These are phyloP conservation scores for Porites divaricata DNA, from an alignment of 92 coral and sea anemone genomes.

Conservation along the genomic window DNA sequence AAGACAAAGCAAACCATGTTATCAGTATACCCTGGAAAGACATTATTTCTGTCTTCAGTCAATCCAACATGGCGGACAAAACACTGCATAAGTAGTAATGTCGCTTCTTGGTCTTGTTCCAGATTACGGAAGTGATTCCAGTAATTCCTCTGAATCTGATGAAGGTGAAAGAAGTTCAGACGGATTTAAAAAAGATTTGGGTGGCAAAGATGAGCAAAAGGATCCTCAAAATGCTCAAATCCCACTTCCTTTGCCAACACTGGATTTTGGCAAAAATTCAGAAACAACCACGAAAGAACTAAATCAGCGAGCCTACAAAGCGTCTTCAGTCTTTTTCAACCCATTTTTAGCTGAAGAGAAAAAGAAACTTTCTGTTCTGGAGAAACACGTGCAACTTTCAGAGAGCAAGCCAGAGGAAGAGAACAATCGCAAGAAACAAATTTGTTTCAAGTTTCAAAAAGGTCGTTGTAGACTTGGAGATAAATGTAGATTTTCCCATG, in stretches of 20 bases:
- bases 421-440: conserved; percentile 65
- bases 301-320: conserved; percentile 63
- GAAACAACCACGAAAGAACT: conserved; percentile 51
- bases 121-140: conserved; percentile 71
- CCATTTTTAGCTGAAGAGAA: conserved; percentile 94
- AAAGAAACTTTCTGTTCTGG: conserved; percentile 82
- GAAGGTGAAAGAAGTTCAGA: conserved; percentile 22
- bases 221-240: conserved; percentile 14
- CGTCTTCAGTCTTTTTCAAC: conserved; percentile 88
- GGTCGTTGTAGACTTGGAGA: conserved; percentile 83
- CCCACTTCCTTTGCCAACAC: conserved; percentile 52
- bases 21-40: conserved; percentile 3
- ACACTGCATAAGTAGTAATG: conserved; percentile 16
- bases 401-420: conserved; percentile 48
- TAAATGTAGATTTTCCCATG: conserved; percentile 76
- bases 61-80: conserved; percentile 56
- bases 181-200: neutral
- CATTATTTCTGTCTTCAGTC: neutral
- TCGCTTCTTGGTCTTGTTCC: conserved; percentile 75
- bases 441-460: conserved; percentile 84
- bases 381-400: conserved; percentile 90
- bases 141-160: conserved; percentile 75
- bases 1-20: neutral
- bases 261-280: conserved; percentile 55
- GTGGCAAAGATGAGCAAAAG: neutral